These are phyloP conservation scores for Arothron firmamentum DNA, from an alignment of 2,113 vertebrate genomes.

Conservation along the genomic window DNA sequence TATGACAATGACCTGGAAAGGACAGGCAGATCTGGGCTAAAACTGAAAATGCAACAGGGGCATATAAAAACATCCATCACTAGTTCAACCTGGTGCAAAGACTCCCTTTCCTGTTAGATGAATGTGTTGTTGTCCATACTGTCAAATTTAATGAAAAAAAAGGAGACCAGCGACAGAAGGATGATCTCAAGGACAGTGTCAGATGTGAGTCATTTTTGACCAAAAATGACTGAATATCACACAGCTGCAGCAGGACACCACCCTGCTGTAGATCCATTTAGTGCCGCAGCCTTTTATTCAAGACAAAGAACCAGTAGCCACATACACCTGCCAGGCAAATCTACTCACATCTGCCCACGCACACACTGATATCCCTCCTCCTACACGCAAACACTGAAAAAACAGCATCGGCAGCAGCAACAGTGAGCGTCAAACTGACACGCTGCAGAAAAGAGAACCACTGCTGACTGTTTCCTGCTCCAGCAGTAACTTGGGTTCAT, in stretches of 20 bases:
- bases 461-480: conserved; percentile 12
- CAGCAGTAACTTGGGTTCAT: conserved; percentile 7
- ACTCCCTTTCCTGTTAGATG: too few relatives aligned
- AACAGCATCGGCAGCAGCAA: conserved; percentile 30
- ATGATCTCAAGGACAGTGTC: conserved; percentile 20
- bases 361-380: conserved; percentile 57
- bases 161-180: conserved; percentile 23
- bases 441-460: conserved; percentile 12
- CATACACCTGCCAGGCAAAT: conserved; percentile 65
- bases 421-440: neutral
- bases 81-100: conserved; percentile 24
- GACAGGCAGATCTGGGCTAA: conserved; percentile 14
- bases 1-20: conserved; percentile 18
- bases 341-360: conserved; percentile 63
- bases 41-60: conserved; percentile 23
- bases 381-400: conserved; percentile 58
- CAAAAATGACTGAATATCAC: conserved; percentile 13
- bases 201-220: conserved; percentile 14
- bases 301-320: conserved; percentile 54
- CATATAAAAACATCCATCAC: conserved; percentile 20
- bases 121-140: neutral
- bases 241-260: neutral
- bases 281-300: conserved; percentile 28
- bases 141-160: conserved; percentile 18
- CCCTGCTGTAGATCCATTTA: conserved; percentile 31